Evolutionary conservation across 2,797 vertebrate species (phyloP).

Genomic region (Argentina silus): DNA sequence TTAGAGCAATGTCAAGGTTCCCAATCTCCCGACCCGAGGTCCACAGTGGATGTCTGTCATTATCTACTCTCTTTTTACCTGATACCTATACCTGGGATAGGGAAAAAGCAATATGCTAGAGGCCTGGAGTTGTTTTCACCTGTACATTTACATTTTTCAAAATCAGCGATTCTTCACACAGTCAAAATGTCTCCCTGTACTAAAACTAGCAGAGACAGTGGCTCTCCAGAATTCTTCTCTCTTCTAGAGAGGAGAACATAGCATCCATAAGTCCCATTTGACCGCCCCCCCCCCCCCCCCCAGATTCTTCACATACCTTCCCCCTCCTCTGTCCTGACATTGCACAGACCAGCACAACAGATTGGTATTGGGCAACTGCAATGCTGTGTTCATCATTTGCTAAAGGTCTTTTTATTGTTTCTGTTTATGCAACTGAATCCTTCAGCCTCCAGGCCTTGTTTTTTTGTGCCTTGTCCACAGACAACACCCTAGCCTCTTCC

Average conservation of each 20-base stretch:
- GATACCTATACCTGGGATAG: not conserved
- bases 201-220: too few relatives aligned
- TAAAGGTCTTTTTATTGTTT: not conserved
- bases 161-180: too few relatives aligned
- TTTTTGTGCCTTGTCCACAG: too few relatives aligned
- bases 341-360: constrained; percentile 65
- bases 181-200: too few relatives aligned
- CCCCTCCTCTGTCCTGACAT: constrained; percentile 60
- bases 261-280: too few relatives aligned
- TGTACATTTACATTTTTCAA: too few relatives aligned
- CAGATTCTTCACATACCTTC: not conserved
- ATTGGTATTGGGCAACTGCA: not conserved
- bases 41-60: not conserved
- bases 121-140: not conserved
- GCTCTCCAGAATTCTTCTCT: too few relatives aligned
- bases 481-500: too few relatives aligned
- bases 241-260: too few relatives aligned
- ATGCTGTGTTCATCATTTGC: not conserved
- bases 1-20: not conserved
- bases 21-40: not conserved
- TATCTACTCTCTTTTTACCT: not conserved
- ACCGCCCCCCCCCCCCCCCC: too few relatives aligned
- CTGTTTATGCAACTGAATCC: too few relatives aligned
- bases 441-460: too few relatives aligned
- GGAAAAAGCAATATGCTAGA: not conserved